A percentile compares a stretch with the other conserved stretches of the same genome.
Conservation (phyloP, 2,888 invertebrate genomes). For the Drosophila picticornis region DNA sequence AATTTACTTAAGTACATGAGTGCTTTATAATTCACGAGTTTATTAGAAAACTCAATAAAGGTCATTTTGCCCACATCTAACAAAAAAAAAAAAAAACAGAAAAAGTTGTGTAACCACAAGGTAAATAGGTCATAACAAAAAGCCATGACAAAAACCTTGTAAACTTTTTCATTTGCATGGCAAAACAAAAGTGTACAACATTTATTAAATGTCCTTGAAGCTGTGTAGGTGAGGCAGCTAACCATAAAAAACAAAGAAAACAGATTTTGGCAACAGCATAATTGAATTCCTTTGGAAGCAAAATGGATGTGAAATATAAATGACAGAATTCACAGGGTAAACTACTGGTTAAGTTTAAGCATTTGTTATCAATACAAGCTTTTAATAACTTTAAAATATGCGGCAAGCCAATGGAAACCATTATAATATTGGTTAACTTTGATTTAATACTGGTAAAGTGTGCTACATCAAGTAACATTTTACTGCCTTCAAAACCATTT, state of each 20-base stretch:
- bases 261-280: slow-evolving; percentile 6
- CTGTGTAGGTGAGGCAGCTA: background rate
- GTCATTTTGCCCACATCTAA: background rate
- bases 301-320: slow-evolving; percentile 1
- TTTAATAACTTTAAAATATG: no score
- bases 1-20: slow-evolving; percentile 17
- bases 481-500: background rate
- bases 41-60: slow-evolving; percentile 7
- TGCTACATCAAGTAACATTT: background rate
- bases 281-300: slow-evolving; percentile 7
- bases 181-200: slow-evolving; percentile 26
- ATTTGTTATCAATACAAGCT: no score
- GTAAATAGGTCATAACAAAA: slow-evolving; percentile 8
- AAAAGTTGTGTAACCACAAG: slow-evolving; percentile 8
- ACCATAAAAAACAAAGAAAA: slow-evolving; percentile 10
- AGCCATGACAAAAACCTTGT: slow-evolving; percentile 3
- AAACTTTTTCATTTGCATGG: slow-evolving; percentile 35
- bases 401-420: no score
- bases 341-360: background rate
- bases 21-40: background rate
- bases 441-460: background rate
- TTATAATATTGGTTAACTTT: background rate
- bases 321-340: background rate
- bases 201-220: slow-evolving; percentile 8
- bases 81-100: background rate